Percentiles rank a stretch among this genome's conserved stretches.
phyloP scores from a whole-genome alignment of 2,113 vertebrate genomes.

The Brachyhypopomus occidentalis region DNA sequence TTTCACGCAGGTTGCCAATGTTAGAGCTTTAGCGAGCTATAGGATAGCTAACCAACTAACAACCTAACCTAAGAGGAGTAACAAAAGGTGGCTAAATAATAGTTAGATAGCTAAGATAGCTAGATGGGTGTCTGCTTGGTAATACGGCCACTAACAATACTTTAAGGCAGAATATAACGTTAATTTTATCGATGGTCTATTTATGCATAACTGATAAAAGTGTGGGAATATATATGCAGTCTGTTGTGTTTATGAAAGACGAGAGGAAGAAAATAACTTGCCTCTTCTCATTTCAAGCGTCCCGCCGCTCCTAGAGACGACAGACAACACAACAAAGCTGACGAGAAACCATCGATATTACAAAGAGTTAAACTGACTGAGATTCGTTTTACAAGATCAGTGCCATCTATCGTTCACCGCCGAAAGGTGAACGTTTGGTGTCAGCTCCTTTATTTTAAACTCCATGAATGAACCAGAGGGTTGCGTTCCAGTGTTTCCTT shows the following conservation, averaged over 20 bases:
- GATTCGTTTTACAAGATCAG: too few species aligned
- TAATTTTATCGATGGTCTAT: too few species aligned
- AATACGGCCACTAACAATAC: background rate
- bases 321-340: constrained; percentile 14
- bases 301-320: constrained; percentile 48
- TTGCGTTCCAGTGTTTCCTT: too few species aligned
- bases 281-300: constrained; percentile 38
- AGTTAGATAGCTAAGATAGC: background rate
- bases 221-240: too few species aligned
- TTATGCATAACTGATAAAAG: too few species aligned
- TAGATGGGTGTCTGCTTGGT: background rate
- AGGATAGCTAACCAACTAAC: too few species aligned
- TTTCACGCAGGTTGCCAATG: background rate
- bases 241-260: too few species aligned
- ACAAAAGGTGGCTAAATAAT: too few species aligned
- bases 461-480: too few species aligned
- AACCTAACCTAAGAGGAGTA: too few species aligned
- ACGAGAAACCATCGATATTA: too few species aligned
- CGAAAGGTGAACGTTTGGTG: background rate
- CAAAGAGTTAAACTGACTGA: background rate
- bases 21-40: background rate
- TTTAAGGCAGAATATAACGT: background rate
- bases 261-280: too few species aligned
- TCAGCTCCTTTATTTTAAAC: constrained; percentile 41
- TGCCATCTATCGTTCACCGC: constrained; percentile 14